A percentile compares a stretch with the other conserved stretches of the same genome.
Evolutionary conservation across 2,888 invertebrate species (phyloP).

Genomic region (Hydraecia micacea): DNA sequence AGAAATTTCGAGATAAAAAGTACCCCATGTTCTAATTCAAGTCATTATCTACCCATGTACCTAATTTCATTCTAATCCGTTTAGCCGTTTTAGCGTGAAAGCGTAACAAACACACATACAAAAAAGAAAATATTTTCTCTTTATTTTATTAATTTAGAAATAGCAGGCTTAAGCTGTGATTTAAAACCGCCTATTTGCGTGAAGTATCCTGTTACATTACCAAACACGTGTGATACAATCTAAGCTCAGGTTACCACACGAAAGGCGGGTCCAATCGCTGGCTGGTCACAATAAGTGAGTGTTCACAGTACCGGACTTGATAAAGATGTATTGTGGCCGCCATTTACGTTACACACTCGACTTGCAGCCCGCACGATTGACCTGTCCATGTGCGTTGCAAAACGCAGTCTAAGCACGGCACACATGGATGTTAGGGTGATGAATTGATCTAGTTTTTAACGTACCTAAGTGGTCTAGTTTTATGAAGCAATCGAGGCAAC

Average conservation of each 20-base stretch:
- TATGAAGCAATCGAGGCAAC: slow-evolving; percentile 9
- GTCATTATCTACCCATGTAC: neutral
- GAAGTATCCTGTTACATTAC: slow-evolving; percentile 58
- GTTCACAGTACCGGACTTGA: slow-evolving; percentile 62
- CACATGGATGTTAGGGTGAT: slow-evolving; percentile 57
- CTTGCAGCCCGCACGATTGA: slow-evolving; percentile 78
- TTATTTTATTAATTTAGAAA: neutral
- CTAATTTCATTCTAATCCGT: neutral
- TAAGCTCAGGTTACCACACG: slow-evolving; percentile 61
- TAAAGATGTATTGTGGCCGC: slow-evolving; percentile 67
- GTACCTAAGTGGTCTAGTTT: slow-evolving; percentile 15
- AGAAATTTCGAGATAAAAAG: neutral
- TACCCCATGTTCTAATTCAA: neutral
- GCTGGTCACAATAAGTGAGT: slow-evolving; percentile 59
- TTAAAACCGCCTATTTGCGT: slow-evolving; percentile 29
- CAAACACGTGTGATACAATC: slow-evolving; percentile 58
- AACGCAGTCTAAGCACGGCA: slow-evolving; percentile 68
- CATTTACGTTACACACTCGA: slow-evolving; percentile 63
- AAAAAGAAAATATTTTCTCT: neutral
- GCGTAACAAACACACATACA: neutral
- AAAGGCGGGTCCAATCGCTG: slow-evolving; percentile 63
- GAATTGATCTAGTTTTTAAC: slow-evolving; percentile 14
- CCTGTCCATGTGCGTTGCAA: slow-evolving; percentile 80
- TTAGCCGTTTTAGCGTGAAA: neutral
- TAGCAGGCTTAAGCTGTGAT: neutral